Base-by-base conservation (phyloP, 2,113 vertebrate species). In the Scatophagus argus region DNA sequence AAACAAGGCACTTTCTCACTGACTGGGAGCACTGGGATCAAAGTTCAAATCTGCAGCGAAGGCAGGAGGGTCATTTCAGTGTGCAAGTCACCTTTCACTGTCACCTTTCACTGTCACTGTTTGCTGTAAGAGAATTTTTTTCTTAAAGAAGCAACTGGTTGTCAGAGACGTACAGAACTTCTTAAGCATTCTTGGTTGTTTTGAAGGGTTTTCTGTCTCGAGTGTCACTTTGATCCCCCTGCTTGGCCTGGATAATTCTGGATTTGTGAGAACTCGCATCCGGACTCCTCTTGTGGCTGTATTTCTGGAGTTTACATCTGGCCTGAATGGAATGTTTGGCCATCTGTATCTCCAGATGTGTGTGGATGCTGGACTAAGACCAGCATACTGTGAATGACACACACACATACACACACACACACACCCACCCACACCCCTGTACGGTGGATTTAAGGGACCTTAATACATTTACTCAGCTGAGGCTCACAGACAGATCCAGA, bases 331-430 rank as follows among this genome's bases (percentile, higher is more conserved):
- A 87, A 91, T 89, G 82, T 83, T 79, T 72, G 69, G 44, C 56
- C 59, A 65, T 82, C 74, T 85, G 78, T 84, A 72, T 81, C 77
- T 85, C 77, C 82, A 77, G 85, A 88, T 86, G 87, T 80, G 63
- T 76, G 73, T 64, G 55, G 67, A 67, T 51, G 83, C 66, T 90
- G 85, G 79, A 81, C 36, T 17, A 31, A 54, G 27, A 83, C 29
- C 58, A 61, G 66, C 13, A 12, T 29, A 38, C 74, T 86, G 72
- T 79, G 70, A 86, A 75, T 87, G 66, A 90, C 51, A 82, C 34
- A 38, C n/a, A 25, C 62, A 64, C 61, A 54, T n/a, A 44, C 41
- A 38, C 19, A 59, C 51, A 82, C 34, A 38, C n/a, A 25, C 62
- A 64, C 61, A 54, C 27, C 36, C 41, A 38, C 19, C 62, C 23